phyloP scores from a whole-genome alignment of 2,888 invertebrate genomes.

The Byasa hedistus region DNA sequence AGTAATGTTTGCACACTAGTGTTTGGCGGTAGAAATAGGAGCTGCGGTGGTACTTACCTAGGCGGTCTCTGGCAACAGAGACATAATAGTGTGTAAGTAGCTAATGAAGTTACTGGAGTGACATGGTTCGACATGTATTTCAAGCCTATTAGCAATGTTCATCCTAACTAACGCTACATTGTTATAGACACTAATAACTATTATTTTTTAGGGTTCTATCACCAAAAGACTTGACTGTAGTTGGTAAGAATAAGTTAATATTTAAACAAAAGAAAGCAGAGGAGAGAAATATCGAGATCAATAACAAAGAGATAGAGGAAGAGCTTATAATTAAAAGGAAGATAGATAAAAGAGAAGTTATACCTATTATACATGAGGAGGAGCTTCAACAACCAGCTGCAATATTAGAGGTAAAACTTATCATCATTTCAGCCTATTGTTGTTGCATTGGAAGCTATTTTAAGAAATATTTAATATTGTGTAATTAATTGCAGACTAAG shows the following conservation, averaged over 20 bases:
- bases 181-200: not conserved
- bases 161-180: too few species aligned
- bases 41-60: too few species aligned
- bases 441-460: too few species aligned
- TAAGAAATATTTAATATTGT: not conserved
- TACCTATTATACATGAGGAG: conserved; percentile 18
- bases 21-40: too few species aligned
- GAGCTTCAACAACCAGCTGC: conserved; percentile 18
- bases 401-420: conserved; percentile 16
- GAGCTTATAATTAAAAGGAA: conserved; percentile 27
- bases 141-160: too few species aligned
- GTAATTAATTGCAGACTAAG: conserved; percentile 50
- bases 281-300: conserved; percentile 35
- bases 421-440: not conserved
- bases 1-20: too few species aligned
- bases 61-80: too few species aligned
- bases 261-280: conserved; percentile 44
- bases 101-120: too few species aligned
- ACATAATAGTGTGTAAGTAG: too few species aligned
- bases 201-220: conserved; percentile 57
- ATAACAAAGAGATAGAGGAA: conserved; percentile 21
- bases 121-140: too few species aligned
- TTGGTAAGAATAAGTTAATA: conserved; percentile 60
- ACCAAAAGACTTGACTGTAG: conserved; percentile 64
- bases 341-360: conserved; percentile 33